Evolutionary conservation across 2,113 vertebrate species (phyloP), one percentile per base, ranked within the genome.

Genomic region (Caracal caracal): DNA sequence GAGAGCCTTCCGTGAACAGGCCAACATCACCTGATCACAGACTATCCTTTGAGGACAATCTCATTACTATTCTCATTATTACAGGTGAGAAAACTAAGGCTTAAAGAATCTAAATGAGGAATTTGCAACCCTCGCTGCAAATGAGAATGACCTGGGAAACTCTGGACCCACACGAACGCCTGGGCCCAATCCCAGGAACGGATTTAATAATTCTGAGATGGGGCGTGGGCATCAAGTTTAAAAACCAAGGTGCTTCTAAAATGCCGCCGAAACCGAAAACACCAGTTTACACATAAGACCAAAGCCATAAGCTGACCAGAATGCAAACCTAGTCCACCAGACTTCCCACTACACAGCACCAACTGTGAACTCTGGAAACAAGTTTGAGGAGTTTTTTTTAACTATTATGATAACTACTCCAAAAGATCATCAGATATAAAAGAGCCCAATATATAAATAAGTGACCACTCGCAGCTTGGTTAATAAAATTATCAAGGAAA

Each of bases 391-490:
- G 30, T n/a, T 65, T 70, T 11, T 43, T 43, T 9, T 75, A 47
- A 93, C 56, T 68, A 40, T n/a, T 83, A 47, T 2, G 40, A 70
- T 24, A 83, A 93, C 17, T 68, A 85, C 49, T 92, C 43, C 15
- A 65, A 81, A 94, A 86, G 11, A 92, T 79, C 63, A 92, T 70
- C 8, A 63, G 85, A 75, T 49, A 96, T 5, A 49, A 97, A 95
- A 56, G 28, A 83, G 30, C 24, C 84, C 40, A 89, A 94, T 93
- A 90, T 43, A 70, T 16, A 76, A 86, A 40, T 75, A 88, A 94
- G 96, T 71, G 33, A 61, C 19, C 17, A 61, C 2, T 73, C 49
- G 59, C 2, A 59, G 35, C 6, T 86, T 51, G 9, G 56, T 71
- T 59, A 93, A 66, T 51, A 26, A 78, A 76, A 90, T 30, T 30